Base-by-base conservation (phyloP, 2,888 invertebrate genomes). In the Criorhina ranunculi region DNA sequence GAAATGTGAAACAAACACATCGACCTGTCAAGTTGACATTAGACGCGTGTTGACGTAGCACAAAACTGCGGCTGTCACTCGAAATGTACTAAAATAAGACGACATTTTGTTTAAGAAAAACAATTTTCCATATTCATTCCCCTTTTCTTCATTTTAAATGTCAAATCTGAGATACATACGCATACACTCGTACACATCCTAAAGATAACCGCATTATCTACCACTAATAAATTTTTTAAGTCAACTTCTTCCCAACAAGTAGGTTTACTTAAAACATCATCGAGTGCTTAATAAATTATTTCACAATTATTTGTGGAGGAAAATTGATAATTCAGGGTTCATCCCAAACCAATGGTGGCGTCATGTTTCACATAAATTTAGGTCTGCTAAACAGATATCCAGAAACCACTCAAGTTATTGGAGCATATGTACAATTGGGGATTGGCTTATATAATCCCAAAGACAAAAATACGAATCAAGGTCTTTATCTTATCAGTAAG, bases 371-470 rank as follows among this genome's bases (percentile, higher is more conserved):
- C 59, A 70, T 70, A 37, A 70, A 59, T 59, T 70, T n/a, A 37
- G 11, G 29, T 29, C 15, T 49, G 35, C 59, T 70, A 35, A 37
- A 12, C 49, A 40, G 59, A 59, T 37, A 29, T 29, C 17, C 5
- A 57, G 49, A 8, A 37, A 46, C 44, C 9, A 69, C 35, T 57
- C 8, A 11, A 70, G 17, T 59, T 29, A 19, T 46, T 9, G 17
- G 12, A 7, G 12, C 6, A 5, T 15, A 7, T 2, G 9, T 17
- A n/a, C 17, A 40, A 55, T 53, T 62, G 42, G 37, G 19, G 42
- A 62, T 62, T 53, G 35, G 62, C 55, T 59, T 66, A 40, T 66
- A 42, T 76, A 66, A 76, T 66, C 66, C 57, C 17, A 2, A 70
- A 49, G 35, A 46, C 29, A 7, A 37, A 46, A 29, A 37, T 35